Evolutionary conservation across 2,888 invertebrate genomes (phyloP).

Genomic region (Tipula confusa): DNA sequence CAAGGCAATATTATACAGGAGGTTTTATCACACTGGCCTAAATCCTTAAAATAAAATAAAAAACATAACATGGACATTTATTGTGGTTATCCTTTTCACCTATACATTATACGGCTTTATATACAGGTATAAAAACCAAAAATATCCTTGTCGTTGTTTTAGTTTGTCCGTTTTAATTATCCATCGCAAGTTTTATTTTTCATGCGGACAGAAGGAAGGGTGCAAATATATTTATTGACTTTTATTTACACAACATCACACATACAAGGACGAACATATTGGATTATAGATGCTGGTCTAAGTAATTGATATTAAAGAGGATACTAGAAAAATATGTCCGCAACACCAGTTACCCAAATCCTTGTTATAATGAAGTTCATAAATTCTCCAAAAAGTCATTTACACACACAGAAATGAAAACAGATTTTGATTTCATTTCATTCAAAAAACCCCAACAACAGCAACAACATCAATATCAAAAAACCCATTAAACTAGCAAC

Average conservation of each 20-base stretch:
- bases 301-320: background rate
- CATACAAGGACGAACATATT: background rate
- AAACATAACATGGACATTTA: background rate
- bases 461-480: background rate
- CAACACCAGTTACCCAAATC: background rate
- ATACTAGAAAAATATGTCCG: background rate
- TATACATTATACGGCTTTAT: background rate
- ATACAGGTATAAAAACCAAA: background rate
- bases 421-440: background rate
- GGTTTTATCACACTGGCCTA: background rate
- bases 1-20: background rate
- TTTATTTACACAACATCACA: background rate
- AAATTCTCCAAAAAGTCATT: slow-evolving; percentile 17
- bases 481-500: slow-evolving; percentile 12
- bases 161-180: background rate
- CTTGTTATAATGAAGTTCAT: slow-evolving; percentile 15
- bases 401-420: slow-evolving; percentile 16
- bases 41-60: background rate
- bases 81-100: background rate
- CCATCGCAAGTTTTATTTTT: background rate
- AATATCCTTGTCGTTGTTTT: background rate
- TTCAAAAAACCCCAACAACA: slow-evolving; percentile 13
- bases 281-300: background rate
- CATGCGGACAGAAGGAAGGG: too few species aligned
- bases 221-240: background rate